Conservation (phyloP, 2,113 vertebrate species). For the Carollia perspicillata region DNA sequence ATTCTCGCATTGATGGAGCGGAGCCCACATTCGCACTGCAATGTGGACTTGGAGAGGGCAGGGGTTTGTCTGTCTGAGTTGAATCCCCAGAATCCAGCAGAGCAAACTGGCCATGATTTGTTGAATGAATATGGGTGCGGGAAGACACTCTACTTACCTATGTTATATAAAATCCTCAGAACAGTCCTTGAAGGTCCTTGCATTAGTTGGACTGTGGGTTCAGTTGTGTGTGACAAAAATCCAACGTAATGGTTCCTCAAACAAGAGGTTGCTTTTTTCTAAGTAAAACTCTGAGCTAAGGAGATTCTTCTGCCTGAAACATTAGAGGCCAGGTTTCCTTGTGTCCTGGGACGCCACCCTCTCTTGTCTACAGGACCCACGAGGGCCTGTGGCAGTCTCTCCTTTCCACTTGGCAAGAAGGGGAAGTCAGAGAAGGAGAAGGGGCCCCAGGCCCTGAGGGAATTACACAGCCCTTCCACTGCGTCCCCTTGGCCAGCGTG, state of each 20-base stretch:
- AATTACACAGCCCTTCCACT: accelerated
- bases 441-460: not conserved
- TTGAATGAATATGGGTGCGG: not conserved
- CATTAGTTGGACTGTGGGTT: not conserved
- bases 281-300: not conserved
- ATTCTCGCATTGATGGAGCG: accelerated
- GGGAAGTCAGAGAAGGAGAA: not conserved
- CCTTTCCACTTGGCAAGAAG: not conserved
- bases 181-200: not conserved
- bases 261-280: not conserved
- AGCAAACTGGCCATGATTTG: not conserved
- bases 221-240: not conserved
- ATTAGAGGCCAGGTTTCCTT: not conserved
- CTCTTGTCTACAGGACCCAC: accelerated
- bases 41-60: not conserved
- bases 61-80: not conserved
- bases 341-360: not conserved
- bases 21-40: not conserved
- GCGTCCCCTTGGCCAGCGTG: not conserved
- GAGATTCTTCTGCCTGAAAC: not conserved
- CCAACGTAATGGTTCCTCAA: not conserved
- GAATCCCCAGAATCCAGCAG: not conserved
- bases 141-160: not conserved
- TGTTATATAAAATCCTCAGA: not conserved
- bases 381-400: not conserved